A percentile compares a stretch with the other conserved stretches of the same genome.
Evolutionary conservation across 2,113 vertebrate genomes (phyloP).

Genomic region (Gallinago paraguaiae): DNA sequence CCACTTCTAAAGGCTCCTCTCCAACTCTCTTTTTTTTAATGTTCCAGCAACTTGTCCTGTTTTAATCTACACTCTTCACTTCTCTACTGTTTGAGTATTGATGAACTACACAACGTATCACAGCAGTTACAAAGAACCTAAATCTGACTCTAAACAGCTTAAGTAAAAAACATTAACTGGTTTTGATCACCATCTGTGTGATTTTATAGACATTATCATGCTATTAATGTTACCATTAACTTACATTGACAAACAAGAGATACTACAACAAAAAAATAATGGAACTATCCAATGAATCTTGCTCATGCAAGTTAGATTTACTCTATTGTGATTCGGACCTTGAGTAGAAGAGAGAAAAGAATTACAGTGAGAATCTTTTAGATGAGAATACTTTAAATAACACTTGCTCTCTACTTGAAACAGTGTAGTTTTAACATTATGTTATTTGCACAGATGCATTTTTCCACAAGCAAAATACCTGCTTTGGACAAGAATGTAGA

Average conservation of each 20-base stretch:
- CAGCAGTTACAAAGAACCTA: neutral
- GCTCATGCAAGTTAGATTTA: neutral
- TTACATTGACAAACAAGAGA: neutral
- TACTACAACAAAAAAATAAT: neutral
- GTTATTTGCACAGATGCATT: neutral
- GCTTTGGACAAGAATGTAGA: neutral
- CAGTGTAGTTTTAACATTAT: neutral
- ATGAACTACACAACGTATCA: neutral
- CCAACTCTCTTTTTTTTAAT: neutral
- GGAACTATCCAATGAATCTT: neutral
- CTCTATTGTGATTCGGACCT: neutral
- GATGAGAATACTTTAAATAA: neutral
- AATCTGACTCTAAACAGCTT: neutral
- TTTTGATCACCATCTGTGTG: neutral
- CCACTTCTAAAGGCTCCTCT: neutral
- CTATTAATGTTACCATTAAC: neutral
- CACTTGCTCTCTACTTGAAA: neutral
- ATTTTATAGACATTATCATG: neutral
- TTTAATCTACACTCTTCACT: neutral
- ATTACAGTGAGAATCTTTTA: neutral
- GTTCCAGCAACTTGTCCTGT: neutral
- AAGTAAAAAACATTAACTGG: neutral
- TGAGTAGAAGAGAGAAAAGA: neutral
- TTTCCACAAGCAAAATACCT: neutral
- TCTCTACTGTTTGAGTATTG: neutral